A percentile compares a stretch with the other conserved stretches of the same genome.
phyloP scores from a whole-genome alignment of 1,140 invertebrate genomes.

The Cydia amplana region DNA sequence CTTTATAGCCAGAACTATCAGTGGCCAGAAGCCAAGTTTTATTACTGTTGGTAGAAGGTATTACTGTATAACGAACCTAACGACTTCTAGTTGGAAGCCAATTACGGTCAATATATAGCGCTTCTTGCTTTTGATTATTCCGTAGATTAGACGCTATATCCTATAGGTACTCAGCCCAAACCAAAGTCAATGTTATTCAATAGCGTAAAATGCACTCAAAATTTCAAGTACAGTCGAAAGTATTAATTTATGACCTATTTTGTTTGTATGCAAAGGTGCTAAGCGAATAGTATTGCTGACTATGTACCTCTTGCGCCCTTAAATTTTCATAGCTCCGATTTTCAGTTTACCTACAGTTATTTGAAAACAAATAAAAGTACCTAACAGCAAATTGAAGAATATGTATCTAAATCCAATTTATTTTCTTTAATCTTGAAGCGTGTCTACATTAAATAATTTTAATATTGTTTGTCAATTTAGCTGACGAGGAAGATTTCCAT shows the following conservation, averaged over 20 bases:
- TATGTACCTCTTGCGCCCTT: not conserved
- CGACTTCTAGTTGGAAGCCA: conserved; percentile 1
- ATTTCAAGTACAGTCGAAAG: no score
- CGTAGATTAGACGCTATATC: not conserved
- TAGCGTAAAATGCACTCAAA: no score
- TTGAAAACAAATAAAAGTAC: no score
- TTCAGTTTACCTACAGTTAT: not conserved
- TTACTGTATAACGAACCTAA: not conserved
- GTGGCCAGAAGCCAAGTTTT: conserved; percentile 4
- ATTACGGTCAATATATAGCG: not conserved
- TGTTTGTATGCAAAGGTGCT: no score
- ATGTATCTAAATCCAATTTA: no score
- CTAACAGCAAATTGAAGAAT: no score
- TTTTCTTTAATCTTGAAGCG: not conserved
- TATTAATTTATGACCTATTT: no score
- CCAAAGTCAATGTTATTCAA: no score
- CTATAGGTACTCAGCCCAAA: no score
- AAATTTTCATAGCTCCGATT: not conserved
- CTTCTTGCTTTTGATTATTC: not conserved
- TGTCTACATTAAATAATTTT: not conserved
- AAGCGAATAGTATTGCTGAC: no score
- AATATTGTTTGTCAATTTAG: not conserved
- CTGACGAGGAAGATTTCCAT: conserved; percentile 2
- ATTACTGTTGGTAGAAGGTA: not conserved
- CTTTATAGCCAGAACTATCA: not conserved